phyloP scores from a whole-genome alignment of 2,888 invertebrate genomes.

The Drosophila aldrichi region DNA sequence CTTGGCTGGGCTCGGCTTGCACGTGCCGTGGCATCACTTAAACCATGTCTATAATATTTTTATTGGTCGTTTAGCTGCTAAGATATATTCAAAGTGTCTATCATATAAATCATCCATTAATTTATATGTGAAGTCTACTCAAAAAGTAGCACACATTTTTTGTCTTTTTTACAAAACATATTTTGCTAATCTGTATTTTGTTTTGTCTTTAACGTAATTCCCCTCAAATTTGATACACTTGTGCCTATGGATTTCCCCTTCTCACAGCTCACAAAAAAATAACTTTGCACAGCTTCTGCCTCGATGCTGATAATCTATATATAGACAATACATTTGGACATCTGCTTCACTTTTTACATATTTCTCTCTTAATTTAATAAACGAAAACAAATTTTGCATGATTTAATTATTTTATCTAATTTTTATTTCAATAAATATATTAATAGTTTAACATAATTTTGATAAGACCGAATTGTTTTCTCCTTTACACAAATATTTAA shows the following conservation, averaged over 20 bases:
- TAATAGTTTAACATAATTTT: conserved; percentile 5
- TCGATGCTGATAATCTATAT: background rate
- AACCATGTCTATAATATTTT: background rate
- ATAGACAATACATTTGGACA: background rate
- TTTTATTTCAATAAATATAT: conserved; percentile 24
- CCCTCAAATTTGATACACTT: too few species aligned
- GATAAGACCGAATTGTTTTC: background rate
- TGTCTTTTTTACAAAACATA: background rate
- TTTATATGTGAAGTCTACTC: background rate
- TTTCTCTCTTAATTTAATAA: too few species aligned
- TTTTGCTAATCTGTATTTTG: background rate
- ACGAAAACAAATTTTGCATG: too few species aligned
- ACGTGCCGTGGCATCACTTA: conserved; percentile 6
- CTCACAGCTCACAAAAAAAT: background rate
- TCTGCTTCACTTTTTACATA: background rate
- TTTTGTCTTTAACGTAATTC: too few species aligned
- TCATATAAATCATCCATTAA: too few species aligned
- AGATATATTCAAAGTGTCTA: background rate
- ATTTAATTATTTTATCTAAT: background rate
- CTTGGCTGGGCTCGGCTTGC: background rate
- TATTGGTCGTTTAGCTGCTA: background rate
- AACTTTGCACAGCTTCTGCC: background rate
- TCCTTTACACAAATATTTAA: too few species aligned
- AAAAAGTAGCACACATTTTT: background rate
- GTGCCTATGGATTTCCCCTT: background rate